A percentile compares a stretch with the other conserved stretches of the same genome.
phyloP scores from a whole-genome alignment of 2,888 invertebrate species.

The Eilema griseolum region DNA sequence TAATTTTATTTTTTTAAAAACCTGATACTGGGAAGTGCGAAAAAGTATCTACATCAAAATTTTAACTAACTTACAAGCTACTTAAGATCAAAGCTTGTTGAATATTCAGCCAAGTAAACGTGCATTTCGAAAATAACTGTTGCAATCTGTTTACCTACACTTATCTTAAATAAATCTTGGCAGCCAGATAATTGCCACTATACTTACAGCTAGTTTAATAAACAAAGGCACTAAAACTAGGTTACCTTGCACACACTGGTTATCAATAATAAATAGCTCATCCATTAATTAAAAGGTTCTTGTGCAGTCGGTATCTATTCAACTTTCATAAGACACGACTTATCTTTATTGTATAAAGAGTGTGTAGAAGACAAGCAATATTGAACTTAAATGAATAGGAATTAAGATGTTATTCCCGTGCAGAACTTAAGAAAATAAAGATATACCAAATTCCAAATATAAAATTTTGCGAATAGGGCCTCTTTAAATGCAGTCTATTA shows the following conservation, averaged over 20 bases:
- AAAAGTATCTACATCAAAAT: background rate
- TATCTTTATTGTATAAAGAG: constrained; percentile 6
- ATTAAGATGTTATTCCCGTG: background rate
- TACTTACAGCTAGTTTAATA: background rate
- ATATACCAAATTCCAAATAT: background rate
- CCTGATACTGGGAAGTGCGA: too few relatives aligned
- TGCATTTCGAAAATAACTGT: background rate
- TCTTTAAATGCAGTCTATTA: too few relatives aligned
- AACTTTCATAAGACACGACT: constrained; percentile 31
- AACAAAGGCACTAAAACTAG: constrained; percentile 24
- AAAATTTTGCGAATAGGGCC: too few relatives aligned
- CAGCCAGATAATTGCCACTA: background rate
- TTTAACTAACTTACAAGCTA: background rate
- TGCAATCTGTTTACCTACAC: background rate
- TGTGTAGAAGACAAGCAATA: too few relatives aligned
- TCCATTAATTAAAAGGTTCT: constrained; percentile 40
- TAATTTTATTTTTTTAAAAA: too few relatives aligned
- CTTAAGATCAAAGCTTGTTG: background rate
- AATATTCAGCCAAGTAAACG: background rate
- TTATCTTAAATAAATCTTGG: constrained; percentile 2
- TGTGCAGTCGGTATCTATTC: constrained; percentile 35
- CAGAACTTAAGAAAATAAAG: background rate
- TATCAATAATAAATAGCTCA: constrained; percentile 41
- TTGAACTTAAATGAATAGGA: too few relatives aligned
- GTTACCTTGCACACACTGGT: constrained; percentile 23